These are phyloP conservation scores for Eulemur mongoz DNA, from an alignment of 2,797 vertebrate genomes.

Conservation along the genomic window DNA sequence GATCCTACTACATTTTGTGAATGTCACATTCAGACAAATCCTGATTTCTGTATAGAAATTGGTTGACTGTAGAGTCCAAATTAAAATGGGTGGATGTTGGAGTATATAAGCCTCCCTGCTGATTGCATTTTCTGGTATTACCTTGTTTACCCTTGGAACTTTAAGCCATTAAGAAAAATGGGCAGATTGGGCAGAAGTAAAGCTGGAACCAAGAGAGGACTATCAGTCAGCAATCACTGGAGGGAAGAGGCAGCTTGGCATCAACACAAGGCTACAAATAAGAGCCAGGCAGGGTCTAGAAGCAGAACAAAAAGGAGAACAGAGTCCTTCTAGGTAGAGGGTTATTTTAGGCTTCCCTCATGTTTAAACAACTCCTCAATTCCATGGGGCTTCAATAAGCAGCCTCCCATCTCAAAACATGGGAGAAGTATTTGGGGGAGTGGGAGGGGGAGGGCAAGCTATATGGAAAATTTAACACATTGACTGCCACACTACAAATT, in stretches of 20 bases:
- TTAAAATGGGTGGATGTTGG: background rate
- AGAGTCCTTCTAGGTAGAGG: background rate
- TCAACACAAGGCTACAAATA: background rate
- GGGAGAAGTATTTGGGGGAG: background rate
- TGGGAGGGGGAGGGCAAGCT: background rate
- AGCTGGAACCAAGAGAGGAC: background rate
- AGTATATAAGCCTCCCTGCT: background rate
- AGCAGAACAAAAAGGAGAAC: background rate
- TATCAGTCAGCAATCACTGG: background rate
- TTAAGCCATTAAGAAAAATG: background rate
- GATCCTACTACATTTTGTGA: background rate
- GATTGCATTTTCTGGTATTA: background rate
- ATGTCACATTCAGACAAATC: background rate
- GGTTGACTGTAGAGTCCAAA: background rate
- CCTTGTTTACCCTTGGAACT: background rate
- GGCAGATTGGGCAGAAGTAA: background rate
- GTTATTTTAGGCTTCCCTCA: background rate
- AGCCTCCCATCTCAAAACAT: background rate
- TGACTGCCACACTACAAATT: too few species aligned
- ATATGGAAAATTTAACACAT: background rate
- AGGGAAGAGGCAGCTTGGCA: background rate
- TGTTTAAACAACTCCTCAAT: background rate
- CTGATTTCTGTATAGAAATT: constrained; percentile 4
- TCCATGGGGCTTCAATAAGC: background rate
- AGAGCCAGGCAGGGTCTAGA: background rate